These are phyloP conservation scores for Ailurus styani DNA, from an alignment of 2,113 vertebrate genomes.

Conservation along the genomic window DNA sequence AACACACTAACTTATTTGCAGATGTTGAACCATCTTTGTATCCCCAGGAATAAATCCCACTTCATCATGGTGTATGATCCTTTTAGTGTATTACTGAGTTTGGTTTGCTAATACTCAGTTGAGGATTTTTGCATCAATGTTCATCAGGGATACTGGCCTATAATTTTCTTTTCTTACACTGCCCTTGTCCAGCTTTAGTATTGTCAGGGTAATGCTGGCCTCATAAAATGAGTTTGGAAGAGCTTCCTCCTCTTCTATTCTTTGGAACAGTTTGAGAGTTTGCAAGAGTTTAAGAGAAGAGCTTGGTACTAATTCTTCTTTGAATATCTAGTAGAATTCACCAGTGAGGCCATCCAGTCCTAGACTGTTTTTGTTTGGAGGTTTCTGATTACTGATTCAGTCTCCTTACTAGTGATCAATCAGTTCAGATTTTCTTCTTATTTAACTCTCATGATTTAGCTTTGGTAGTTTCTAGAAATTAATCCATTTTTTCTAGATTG, in stretches of 20 bases:
- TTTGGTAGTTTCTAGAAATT: neutral
- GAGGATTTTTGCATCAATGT: neutral
- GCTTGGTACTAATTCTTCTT: neutral
- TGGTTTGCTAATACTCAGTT: neutral
- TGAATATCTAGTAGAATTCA: neutral
- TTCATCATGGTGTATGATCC: neutral
- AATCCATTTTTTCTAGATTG: neutral
- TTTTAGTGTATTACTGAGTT: neutral
- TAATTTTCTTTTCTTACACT: neutral
- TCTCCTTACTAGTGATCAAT: neutral
- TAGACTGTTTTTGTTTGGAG: neutral
- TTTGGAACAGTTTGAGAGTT: neutral
- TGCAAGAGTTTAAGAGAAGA: neutral
- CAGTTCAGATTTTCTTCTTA: neutral
- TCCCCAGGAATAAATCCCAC: neutral
- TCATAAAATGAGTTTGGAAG: neutral
- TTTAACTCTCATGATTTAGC: neutral
- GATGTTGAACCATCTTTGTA: neutral
- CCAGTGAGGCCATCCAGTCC: neutral
- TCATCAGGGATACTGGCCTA: neutral
- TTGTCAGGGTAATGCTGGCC: neutral
- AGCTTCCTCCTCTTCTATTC: neutral
- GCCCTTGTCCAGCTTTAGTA: neutral
- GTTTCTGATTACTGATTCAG: neutral
- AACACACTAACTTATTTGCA: neutral